Evolutionary conservation across 2,113 vertebrate genomes (phyloP).

Genomic region (Cinclus cinclus): DNA sequence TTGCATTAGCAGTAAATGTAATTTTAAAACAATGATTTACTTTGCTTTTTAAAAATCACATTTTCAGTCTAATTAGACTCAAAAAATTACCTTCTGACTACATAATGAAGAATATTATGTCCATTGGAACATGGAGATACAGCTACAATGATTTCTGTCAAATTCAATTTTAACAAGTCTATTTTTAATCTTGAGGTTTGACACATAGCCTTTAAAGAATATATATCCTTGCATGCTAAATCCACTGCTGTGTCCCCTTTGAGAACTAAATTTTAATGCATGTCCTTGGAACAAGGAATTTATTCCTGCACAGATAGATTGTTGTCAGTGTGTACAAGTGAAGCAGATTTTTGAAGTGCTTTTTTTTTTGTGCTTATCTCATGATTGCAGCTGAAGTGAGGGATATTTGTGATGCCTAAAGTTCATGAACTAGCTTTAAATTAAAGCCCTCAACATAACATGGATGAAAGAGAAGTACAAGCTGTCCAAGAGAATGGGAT

Average conservation of each 20-base stretch:
- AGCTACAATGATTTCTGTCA: neutral
- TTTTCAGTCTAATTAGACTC: constrained; percentile 1
- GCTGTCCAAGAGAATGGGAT: neutral
- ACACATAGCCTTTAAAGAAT: neutral
- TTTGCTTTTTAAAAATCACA: neutral
- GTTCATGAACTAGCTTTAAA: neutral
- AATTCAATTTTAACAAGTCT: neutral
- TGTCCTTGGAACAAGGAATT: neutral
- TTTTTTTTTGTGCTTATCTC: constrained; percentile 18
- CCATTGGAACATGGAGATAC: neutral
- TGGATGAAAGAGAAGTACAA: neutral
- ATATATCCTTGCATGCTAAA: neutral
- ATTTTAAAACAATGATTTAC: neutral
- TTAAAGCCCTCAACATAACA: neutral
- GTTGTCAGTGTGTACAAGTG: neutral
- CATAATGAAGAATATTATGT: neutral
- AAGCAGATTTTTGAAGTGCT: neutral
- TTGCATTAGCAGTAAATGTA: neutral
- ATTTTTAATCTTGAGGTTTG: constrained; percentile 9
- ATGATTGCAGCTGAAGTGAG: neutral
- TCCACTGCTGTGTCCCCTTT: neutral
- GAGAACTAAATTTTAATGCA: neutral
- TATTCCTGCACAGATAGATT: neutral
- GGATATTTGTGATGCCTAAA: neutral
- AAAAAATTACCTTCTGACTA: neutral